A percentile compares a stretch with the other conserved stretches of the same genome.
Conservation (phyloP, 1,140 invertebrate genomes). For the Pogonus chalceus region DNA sequence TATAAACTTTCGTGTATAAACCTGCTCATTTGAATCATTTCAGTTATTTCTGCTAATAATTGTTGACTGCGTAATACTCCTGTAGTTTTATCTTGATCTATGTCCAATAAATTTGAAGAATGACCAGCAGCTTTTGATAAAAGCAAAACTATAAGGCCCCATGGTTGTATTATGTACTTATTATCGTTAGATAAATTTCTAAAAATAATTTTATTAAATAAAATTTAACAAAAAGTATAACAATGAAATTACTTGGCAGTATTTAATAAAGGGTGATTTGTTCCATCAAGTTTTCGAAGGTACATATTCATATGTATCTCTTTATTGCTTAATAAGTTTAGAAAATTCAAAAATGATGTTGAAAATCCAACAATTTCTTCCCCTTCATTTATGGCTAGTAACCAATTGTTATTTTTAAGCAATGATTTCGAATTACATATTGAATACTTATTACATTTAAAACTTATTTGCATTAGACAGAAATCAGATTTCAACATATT, state of each 20-base stretch:
- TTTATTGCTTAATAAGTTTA: background rate
- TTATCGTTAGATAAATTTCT: slow-evolving; percentile 24
- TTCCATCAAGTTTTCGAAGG: background rate
- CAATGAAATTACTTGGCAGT: background rate
- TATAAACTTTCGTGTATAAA: slow-evolving; percentile 84
- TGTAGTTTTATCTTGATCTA: slow-evolving; percentile 74
- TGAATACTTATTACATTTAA: too few species aligned
- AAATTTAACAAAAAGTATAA: background rate
- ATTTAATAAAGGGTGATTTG: background rate
- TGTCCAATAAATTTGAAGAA: slow-evolving; percentile 59
- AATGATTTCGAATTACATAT: too few species aligned
- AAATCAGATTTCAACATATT: too few species aligned
- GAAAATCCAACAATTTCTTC: too few species aligned
- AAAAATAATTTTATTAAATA: slow-evolving; percentile 10
- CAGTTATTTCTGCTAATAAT: slow-evolving; percentile 85
- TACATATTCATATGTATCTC: background rate
- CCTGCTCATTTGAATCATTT: slow-evolving; percentile 96
- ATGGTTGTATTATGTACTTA: slow-evolving; percentile 48
- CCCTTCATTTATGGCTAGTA: too few species aligned
- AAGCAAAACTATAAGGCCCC: slow-evolving; percentile 83
- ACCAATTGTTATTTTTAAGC: too few species aligned
- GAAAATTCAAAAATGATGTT: too few species aligned
- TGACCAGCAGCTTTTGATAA: slow-evolving; percentile 86
- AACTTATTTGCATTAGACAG: too few species aligned
- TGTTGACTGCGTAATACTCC: slow-evolving; percentile 76